Conservation (phyloP, 1,140 invertebrate species). For the Camponotus floridanus region DNA sequence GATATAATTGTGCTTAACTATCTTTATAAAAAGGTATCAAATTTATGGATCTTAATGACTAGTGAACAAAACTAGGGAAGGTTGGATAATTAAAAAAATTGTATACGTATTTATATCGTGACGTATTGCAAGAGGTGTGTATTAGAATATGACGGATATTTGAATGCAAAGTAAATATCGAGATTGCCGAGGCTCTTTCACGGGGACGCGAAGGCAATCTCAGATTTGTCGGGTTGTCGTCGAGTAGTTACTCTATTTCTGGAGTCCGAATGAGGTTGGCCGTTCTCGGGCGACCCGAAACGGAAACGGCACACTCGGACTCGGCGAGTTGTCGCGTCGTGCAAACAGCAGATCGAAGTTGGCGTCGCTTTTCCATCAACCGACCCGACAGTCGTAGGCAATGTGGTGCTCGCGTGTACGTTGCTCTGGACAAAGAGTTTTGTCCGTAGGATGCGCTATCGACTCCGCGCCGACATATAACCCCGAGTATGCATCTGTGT, state of each 20-base stretch:
- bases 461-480: constrained; percentile 34
- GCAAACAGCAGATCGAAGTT: background rate
- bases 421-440: background rate
- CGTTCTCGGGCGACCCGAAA: constrained; percentile 1
- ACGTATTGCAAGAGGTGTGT: background rate
- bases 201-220: constrained; percentile 10
- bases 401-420: constrained; percentile 20
- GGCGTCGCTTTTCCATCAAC: background rate
- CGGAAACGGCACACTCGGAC: constrained; percentile 1
- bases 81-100: background rate
- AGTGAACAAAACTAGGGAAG: background rate
- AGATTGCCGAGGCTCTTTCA: background rate
- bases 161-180: background rate
- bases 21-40: background rate
- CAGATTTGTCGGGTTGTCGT: constrained; percentile 50
- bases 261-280: constrained; percentile 66
- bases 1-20: no score
- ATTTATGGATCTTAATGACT: background rate
- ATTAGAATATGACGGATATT: background rate
- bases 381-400: background rate
- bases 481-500: background rate
- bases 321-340: background rate
- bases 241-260: constrained; percentile 72
- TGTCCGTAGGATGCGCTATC: constrained; percentile 7
- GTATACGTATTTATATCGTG: background rate